Base-by-base conservation (phyloP, 1,140 invertebrate species). In the Lutraria rhynchaena region DNA sequence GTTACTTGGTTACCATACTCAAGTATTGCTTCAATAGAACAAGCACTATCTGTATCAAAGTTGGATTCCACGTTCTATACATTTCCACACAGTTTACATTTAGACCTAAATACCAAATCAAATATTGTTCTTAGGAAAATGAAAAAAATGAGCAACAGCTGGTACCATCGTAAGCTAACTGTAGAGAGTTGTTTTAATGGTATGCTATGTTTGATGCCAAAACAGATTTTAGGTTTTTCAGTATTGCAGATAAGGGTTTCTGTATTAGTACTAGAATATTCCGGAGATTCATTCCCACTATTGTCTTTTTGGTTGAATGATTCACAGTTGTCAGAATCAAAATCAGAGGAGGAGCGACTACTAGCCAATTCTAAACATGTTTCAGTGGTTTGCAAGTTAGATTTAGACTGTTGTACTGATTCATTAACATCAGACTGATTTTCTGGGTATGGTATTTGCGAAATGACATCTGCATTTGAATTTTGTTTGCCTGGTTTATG, bases 391-490 rank as follows among this genome's bases (percentile, higher is more conserved):
- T 49, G 13, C 13, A 29, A 27, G 27, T 70, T 9, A 7, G 3
- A 46, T 61, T 11, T 31, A 44, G 27, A 9, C 17, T 60, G 13
- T 22, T 3, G 11, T 31, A 19, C 51, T 13, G 29, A 44, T 31
- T 37, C 29, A 33, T 1, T 4, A 24, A 1, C 22, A 22, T 41
- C 44, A 55, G 69, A 33, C 33, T 37, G 51, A 7, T 17, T 11
- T 58, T 58, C 13, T 9, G 24, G 24, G 31, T 70, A 73, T 19
- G 61, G 51, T 4, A 76, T 76, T 61, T 57, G 9, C 2, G 75
- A 77, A 31, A 77, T 22, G 5, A 29, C 60, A 55, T 81, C 77
- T 4, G 77, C 77, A 60, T 81, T 81, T 0, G n/a, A 9, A 58
- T 81, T 55, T 27, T 9, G 24, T 33, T 15, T 44, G 9, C 77